Evolutionary conservation across 2,888 invertebrate species (phyloP), one percentile per base, ranked within the genome.

Genomic region (Colostygia pectinataria): DNA sequence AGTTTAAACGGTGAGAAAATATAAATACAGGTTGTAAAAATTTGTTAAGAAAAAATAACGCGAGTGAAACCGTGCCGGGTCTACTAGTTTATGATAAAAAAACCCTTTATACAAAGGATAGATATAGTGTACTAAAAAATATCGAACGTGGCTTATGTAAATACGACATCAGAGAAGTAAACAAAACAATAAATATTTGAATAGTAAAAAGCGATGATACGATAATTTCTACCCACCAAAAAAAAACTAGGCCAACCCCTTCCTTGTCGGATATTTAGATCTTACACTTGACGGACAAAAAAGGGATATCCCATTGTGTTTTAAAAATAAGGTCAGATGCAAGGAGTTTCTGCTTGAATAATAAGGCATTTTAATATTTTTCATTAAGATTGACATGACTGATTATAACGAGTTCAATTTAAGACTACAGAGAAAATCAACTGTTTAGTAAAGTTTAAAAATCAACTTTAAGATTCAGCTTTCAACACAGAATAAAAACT

Each of bases 351-450:
- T 80, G 83, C 80, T 82, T 75, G 83, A 85, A 86, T 83, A 85
- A 87, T 81, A 80, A 83, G 69, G 76, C 74, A 80, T 86, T 87
- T 84, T 86, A 85, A 86, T 87, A 83, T 73, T 79, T 79, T 83
- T 88, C 81, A 88, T 88, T 90, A 81, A 86, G 89, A 90, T 90
- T 87, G 88, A 87, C 84, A 74, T 74, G 65, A 65, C 74, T 80
- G 89, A 90, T 89, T 83, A 80, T 52, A 31, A 27, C n/a, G 27
- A 71, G 66, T 68, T 71, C 69, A 66, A 63, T 59, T 1, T 20
- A 20, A 20, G 5, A 20, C 68, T 67, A 60, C 25, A 24, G 28
- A 24, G 28, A 28, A 25, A 18, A 29, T 34, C 41, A 53, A 38
- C 37, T 47, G 42, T 24, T 5, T n/a, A n/a, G n/a, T 23, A 24